Base-by-base conservation (phyloP, 2,113 vertebrate genomes). In the Nestor notabilis region DNA sequence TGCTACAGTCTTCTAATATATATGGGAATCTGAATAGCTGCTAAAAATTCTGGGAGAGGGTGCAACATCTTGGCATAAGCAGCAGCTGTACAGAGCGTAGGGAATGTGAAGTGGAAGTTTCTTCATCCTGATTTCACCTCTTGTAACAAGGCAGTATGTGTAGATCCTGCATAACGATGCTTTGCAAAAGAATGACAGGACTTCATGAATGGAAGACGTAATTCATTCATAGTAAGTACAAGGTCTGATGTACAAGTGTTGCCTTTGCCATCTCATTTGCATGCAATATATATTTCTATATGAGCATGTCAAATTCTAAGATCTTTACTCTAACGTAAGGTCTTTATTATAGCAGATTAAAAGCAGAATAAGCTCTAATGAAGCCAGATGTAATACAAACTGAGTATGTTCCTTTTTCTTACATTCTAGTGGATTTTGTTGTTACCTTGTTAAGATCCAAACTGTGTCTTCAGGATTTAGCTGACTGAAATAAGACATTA, bases 271-370 rank as follows among this genome's bases (percentile, higher is more conserved):
- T 75, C 55, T 37, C 61, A 82, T 92, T 95, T 92, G 65, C 74
- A 76, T 92, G 83, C 69, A 69, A 76, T 71, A 39, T 87, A 17
- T 76, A 46, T 92, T 92, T 83, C 80, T 84, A 1, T 68, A 27
- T 6, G n/a, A 92, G 70, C 65, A 43, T 31, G 75, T 90, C 44
- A 68, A 89, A 82, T 84, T 72, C 56, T 91, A 75, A 93, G 72
- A 78, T 92, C 88, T 90, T 64, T 50, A 76, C 68, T 90, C 65
- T 84, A 72, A 80, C 0, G 33, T 93, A 83, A 86, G 60, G 71
- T 86, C 79, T 92, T 47, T 81, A 86, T 96, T 96, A 89, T 14
- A 90, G 60, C 56, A 93, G 77, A 94, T 87, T 97, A 93, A 90
- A 94, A 83, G 64, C 79, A 92, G 72, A 92, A 71, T 71, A 82